Percentiles rank a stretch among this genome's conserved stretches.
These are phyloP conservation scores for Plotosus lineatus DNA, from an alignment of 2,113 vertebrate genomes.

Conservation along the genomic window DNA sequence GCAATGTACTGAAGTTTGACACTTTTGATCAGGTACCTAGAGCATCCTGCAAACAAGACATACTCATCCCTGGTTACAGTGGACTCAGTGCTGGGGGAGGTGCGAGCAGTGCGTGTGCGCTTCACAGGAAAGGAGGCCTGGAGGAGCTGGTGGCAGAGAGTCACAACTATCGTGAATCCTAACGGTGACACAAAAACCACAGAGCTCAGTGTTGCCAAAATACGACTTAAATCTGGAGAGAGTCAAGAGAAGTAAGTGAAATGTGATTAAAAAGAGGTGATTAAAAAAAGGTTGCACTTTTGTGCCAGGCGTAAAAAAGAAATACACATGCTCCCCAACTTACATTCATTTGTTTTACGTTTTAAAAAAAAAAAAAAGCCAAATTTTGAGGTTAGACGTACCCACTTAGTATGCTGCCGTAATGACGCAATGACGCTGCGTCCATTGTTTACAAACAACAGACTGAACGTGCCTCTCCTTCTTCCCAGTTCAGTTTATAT, in stretches of 20 bases:
- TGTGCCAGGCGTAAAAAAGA: not conserved
- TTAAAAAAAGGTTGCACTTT: not conserved
- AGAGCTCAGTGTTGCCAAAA: conserved; percentile 70
- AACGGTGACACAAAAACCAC: conserved; percentile 49
- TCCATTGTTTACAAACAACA: too few species aligned
- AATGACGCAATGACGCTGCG: too few species aligned
- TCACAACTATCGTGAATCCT: conserved; percentile 79
- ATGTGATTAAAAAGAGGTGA: not conserved
- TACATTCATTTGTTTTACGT: too few species aligned
- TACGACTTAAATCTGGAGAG: conserved; percentile 80
- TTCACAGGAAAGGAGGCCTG: conserved; percentile 75
- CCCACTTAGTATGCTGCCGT: too few species aligned
- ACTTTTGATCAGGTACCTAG: conserved; percentile 44
- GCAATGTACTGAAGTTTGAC: not conserved
- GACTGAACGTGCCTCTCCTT: too few species aligned
- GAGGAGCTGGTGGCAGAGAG: conserved; percentile 75
- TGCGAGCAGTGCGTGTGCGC: conserved; percentile 75
- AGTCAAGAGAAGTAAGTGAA: conserved; percentile 79
- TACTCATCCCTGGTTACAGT: conserved; percentile 76
- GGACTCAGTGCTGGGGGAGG: conserved; percentile 73
- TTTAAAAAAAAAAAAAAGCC: too few species aligned
- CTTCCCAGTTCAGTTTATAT: too few species aligned
- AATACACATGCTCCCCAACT: too few species aligned
- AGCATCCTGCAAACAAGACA: conserved; percentile 74
- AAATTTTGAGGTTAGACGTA: too few species aligned